Evolutionary conservation across 1,140 invertebrate genomes (phyloP).

Genomic region (Drosophila grimshawi): DNA sequence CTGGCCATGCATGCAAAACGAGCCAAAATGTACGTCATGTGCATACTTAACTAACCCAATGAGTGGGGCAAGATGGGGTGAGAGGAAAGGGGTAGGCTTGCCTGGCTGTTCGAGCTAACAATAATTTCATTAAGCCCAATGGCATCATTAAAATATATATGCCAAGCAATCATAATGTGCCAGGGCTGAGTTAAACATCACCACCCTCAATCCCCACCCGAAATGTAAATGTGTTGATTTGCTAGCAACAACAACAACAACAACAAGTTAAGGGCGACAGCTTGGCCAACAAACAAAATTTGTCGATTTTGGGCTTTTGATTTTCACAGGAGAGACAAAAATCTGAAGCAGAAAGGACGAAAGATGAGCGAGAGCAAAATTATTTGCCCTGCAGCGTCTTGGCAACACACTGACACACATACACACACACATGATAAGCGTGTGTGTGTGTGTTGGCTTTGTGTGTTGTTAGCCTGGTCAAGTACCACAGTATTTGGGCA

Average conservation of each 20-base stretch:
- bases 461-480: constrained; percentile 32
- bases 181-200: neutral
- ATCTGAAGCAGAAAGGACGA: neutral
- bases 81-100: neutral
- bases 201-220: constrained; percentile 19
- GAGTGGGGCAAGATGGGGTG: neutral
- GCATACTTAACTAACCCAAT: constrained; percentile 55
- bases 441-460: constrained; percentile 16
- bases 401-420: constrained; percentile 61
- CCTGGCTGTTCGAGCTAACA: constrained; percentile 55
- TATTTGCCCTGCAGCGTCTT: constrained; percentile 70
- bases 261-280: constrained; percentile 40
- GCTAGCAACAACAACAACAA: constrained; percentile 10
- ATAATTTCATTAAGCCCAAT: constrained; percentile 83
- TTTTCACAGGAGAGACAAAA: constrained; percentile 36
- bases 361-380: constrained; percentile 57
- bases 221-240: constrained; percentile 47
- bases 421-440: constrained; percentile 22
- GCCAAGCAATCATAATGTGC: constrained; percentile 79
- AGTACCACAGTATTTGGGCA: constrained; percentile 35
- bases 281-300: constrained; percentile 33
- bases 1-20: constrained; percentile 56
- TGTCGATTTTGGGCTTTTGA: constrained; percentile 30
- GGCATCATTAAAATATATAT: constrained; percentile 81
- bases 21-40: constrained; percentile 59